Evolutionary conservation across 2,888 invertebrate genomes (phyloP), one percentile per base, ranked within the genome.

Genomic region (Neoscelio sp.): DNA sequence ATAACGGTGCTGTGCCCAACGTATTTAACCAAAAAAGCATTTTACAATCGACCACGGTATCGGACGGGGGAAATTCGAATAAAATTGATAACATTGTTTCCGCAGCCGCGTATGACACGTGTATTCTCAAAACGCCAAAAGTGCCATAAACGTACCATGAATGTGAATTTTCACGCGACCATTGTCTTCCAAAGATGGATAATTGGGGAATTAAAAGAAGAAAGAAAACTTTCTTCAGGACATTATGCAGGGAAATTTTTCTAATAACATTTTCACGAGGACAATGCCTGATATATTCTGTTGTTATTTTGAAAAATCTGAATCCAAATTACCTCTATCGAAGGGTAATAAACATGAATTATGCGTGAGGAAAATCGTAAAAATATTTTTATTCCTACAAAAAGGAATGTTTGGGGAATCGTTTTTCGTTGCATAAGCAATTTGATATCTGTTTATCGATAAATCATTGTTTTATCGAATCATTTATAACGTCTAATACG

Each of bases 61-160:
- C 44, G 44, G 62, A 15, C 17, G 54, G 52, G 71, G 60, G 71
- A 73, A 73, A 73, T 62, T 73, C 54, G 1, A 62, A 64, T 64
- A 73, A 64, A 62, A 73, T 73, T 73, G 71, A 73, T 73, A 73
- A 73, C 71, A 73, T 73, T 73, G 71, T 73, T 70, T 12, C 23
- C 28, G 5, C 13, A 10, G 46, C 10, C 28, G 48, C 38, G 13
- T 54, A 52, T 52, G 44, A 67, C 67, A 44, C 54, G 67, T 33
- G 44, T 54, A 54, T 44, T 65, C 28, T 30, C 40, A 18, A 56
- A 28, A n/a, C 38, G 26, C 46, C 48, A 48, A 30, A 56, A 10
- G 26, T 50, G 33, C 54, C 33, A 54, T 10, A 48, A 30, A 56
- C 6, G 26, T 50, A 23, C 54, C 33, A 54, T 10, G 48, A 56